phyloP scores from a whole-genome alignment of 2,888 invertebrate genomes.

The Epiblema foenella region DNA sequence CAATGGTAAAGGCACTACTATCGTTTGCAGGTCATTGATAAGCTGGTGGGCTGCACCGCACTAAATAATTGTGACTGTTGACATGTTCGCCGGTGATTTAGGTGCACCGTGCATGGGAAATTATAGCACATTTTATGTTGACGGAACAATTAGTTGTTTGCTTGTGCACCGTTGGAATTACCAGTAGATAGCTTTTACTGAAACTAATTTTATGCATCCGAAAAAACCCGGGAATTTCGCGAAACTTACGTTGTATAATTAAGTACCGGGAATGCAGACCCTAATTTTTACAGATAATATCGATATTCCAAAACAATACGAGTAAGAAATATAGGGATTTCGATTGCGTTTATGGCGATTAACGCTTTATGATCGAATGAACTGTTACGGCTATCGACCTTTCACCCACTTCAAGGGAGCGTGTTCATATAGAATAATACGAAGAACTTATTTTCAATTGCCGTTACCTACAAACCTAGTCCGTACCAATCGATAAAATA shows the following conservation, averaged over 20 bases:
- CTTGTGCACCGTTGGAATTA: background rate
- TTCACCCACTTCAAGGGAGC: slow-evolving; percentile 28
- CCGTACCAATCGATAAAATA: slow-evolving; percentile 31
- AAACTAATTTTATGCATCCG: background rate
- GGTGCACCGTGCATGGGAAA: background rate
- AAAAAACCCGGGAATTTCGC: no score
- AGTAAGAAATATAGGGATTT: background rate
- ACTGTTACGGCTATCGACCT: slow-evolving; percentile 10
- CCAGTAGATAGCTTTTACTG: background rate
- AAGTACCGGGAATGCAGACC: no score
- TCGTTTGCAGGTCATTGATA: background rate
- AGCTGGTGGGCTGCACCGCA: background rate
- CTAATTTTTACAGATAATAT: no score
- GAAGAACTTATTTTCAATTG: slow-evolving; percentile 18
- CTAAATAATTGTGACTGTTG: slow-evolving; percentile 17
- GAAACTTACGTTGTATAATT: no score
- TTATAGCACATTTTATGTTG: slow-evolving; percentile 18
- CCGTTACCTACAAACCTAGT: slow-evolving; percentile 37
- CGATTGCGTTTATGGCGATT: background rate
- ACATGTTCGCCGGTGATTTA: slow-evolving; percentile 20
- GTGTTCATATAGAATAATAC: slow-evolving; percentile 14
- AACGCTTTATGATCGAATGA: background rate
- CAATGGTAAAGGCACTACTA: background rate
- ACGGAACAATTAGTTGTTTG: slow-evolving; percentile 8
- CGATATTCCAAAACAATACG: no score